phyloP scores from a whole-genome alignment of 2,113 vertebrate genomes.

The Halcyon malimbica region DNA sequence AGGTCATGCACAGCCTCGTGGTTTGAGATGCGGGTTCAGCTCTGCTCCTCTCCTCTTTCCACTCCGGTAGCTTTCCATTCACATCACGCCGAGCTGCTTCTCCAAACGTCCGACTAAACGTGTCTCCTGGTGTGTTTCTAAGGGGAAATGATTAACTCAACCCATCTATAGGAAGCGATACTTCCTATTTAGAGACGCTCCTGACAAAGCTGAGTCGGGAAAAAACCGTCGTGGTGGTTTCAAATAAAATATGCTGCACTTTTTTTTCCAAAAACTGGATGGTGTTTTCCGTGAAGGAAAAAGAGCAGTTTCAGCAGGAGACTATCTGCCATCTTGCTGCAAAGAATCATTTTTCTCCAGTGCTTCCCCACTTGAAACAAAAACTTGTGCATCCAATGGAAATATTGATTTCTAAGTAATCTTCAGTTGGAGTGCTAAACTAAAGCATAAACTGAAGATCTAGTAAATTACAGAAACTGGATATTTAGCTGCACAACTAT shows the following conservation, averaged over 20 bases:
- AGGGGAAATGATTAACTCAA: slow-evolving; percentile 47
- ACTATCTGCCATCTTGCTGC: background rate
- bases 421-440: background rate
- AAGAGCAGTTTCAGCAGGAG: background rate
- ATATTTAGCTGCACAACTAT: background rate
- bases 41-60: slow-evolving; percentile 9
- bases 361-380: background rate
- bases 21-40: background rate
- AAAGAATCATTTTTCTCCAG: background rate
- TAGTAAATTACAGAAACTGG: background rate
- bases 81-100: background rate
- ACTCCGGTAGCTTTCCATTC: slow-evolving; percentile 49
- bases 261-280: background rate
- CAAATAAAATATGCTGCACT: background rate
- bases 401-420: background rate
- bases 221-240: background rate
- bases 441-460: background rate
- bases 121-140: background rate
- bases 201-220: background rate
- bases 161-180: slow-evolving; percentile 15
- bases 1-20: slow-evolving; percentile 52
- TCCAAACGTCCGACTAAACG: background rate
- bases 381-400: background rate
- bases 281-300: background rate
- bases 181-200: slow-evolving; percentile 35